These are phyloP conservation scores for Vireo altiloquus DNA, from an alignment of 2,113 vertebrate species.

Conservation along the genomic window DNA sequence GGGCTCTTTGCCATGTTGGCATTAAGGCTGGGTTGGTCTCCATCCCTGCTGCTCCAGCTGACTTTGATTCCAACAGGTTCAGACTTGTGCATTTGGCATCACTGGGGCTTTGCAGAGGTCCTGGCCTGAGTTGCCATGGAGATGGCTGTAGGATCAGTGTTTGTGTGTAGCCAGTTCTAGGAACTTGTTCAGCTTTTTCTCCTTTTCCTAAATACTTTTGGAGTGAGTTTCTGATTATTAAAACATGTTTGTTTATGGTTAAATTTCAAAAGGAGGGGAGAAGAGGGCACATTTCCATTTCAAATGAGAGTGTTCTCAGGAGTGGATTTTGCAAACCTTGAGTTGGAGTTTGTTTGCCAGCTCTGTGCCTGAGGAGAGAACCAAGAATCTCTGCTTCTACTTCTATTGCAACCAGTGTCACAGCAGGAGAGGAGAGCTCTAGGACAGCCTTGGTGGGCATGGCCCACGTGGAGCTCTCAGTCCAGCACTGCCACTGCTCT, in stretches of 20 bases:
- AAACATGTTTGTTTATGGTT: neutral
- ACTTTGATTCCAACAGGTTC: neutral
- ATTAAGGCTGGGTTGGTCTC: neutral
- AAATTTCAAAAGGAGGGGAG: neutral
- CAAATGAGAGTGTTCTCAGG: neutral
- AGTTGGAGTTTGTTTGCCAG: neutral
- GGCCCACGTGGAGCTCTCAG: neutral
- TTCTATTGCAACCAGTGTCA: neutral
- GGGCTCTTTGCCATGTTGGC: neutral
- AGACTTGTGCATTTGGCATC: neutral
- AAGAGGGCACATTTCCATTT: neutral
- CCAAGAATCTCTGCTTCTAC: neutral
- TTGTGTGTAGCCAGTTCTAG: neutral
- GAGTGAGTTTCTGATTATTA: neutral
- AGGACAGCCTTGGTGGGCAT: neutral
- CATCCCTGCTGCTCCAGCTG: neutral
- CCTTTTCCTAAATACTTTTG: neutral
- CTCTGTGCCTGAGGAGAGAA: neutral
- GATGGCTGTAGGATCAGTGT: neutral
- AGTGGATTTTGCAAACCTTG: neutral
- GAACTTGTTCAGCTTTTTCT: neutral
- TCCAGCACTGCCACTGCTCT: neutral
- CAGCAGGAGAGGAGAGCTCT: neutral
- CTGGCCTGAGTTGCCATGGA: neutral
- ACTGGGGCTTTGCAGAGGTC: neutral